These are phyloP conservation scores for Neodon shergylaensis DNA, from an alignment of 2,113 vertebrate species.

Conservation along the genomic window DNA sequence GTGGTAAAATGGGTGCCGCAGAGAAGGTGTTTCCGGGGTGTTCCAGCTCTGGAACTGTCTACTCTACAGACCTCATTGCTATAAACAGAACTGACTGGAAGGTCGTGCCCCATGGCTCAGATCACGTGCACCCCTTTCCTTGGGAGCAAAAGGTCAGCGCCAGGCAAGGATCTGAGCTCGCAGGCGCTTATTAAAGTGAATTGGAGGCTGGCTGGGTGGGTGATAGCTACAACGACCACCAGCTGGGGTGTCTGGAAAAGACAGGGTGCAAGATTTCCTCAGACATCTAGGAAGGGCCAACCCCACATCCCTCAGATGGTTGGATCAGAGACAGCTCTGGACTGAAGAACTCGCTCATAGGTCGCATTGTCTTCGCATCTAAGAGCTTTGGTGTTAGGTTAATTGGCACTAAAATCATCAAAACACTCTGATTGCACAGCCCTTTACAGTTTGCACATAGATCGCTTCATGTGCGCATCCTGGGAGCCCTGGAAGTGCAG, in stretches of 20 bases:
- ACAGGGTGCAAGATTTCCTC: not conserved
- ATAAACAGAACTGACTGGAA: not conserved
- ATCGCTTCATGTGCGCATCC: not conserved
- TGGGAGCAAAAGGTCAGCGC: not conserved
- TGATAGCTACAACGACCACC: not conserved
- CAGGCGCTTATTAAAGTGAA: not conserved
- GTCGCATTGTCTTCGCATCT: not conserved
- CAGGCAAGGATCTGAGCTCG: not conserved
- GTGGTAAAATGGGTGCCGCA: not conserved
- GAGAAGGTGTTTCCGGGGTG: not conserved
- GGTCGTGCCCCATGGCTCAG: not conserved
- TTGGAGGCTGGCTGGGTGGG: not conserved
- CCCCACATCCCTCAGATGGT: not conserved
- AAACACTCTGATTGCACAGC: not conserved
- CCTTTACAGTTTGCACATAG: not conserved
- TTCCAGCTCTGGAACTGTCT: constrained; percentile 6
- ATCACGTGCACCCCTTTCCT: not conserved
- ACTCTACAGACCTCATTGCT: not conserved
- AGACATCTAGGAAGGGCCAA: not conserved
- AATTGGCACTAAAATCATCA: not conserved
- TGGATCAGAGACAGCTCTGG: not conserved
- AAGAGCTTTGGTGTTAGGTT: not conserved
- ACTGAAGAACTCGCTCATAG: not conserved
- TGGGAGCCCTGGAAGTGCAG: not conserved
- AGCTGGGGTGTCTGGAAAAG: constrained; percentile 16